Evolutionary conservation across 2,888 invertebrate genomes (phyloP).

Genomic region (Trichogramma evanescens): DNA sequence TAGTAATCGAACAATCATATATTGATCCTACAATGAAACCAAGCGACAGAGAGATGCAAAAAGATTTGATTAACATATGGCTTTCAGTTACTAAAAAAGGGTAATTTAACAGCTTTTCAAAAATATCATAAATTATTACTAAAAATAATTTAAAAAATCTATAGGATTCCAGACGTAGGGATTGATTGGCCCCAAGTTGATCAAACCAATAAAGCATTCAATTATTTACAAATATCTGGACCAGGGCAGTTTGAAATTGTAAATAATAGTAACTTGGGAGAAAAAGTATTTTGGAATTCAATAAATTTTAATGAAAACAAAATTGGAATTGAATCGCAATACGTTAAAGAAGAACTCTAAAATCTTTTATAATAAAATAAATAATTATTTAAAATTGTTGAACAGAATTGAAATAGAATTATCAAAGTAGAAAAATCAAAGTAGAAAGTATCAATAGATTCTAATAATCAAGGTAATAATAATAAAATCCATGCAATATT

Average conservation of each 20-base stretch:
- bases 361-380: conserved; percentile 39
- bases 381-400: conserved; percentile 6
- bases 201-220: conserved; percentile 46
- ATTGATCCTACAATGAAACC: conserved; percentile 42
- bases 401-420: too few species aligned
- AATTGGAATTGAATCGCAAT: too few species aligned
- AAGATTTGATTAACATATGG: conserved; percentile 52
- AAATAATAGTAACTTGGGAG: conserved; percentile 50
- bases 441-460: too few species aligned
- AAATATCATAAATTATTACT: background rate
- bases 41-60: conserved; percentile 51
- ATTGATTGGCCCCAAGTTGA: conserved; percentile 51
- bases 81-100: conserved; percentile 55
- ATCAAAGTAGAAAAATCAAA: too few species aligned
- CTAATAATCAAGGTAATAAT: too few species aligned
- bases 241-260: conserved; percentile 49
- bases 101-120: conserved; percentile 43
- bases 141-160: conserved; percentile 9
- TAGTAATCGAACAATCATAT: conserved; percentile 47
- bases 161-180: conserved; percentile 48
- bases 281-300: conserved; percentile 57
- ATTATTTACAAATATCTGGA: conserved; percentile 52
- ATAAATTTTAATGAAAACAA: conserved; percentile 56
- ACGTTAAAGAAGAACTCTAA: conserved; percentile 38
- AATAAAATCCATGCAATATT: too few species aligned